A percentile compares a stretch with the other conserved stretches of the same genome.
These are phyloP conservation scores for Brachyptera putata DNA, from an alignment of 2,888 invertebrate genomes.

Conservation along the genomic window DNA sequence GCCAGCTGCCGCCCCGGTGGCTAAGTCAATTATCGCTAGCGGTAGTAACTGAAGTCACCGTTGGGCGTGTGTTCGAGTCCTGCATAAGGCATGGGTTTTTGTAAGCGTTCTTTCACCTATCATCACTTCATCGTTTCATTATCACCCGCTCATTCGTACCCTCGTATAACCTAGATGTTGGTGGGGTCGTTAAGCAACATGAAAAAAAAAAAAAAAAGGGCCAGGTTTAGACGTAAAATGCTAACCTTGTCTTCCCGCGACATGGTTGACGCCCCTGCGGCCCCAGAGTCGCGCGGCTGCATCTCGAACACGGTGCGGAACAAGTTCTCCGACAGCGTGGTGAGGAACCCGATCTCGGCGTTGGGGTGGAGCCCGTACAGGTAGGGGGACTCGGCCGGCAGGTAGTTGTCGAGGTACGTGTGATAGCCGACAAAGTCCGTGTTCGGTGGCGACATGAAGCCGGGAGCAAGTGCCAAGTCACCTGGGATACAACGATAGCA, in stretches of 20 bases:
- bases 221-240: no score
- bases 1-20: no score
- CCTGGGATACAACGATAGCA: background rate
- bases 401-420: slow-evolving; percentile 75
- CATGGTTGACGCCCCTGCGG: slow-evolving; percentile 61
- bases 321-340: slow-evolving; percentile 76
- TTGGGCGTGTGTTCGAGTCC: no score
- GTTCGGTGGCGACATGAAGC: slow-evolving; percentile 84
- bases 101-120: no score
- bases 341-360: slow-evolving; percentile 91
- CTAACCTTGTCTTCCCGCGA: slow-evolving; percentile 79
- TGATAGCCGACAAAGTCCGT: slow-evolving; percentile 85
- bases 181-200: no score
- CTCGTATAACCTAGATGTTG: no score
- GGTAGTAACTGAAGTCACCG: no score
- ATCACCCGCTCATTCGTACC: no score
- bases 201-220: no score
- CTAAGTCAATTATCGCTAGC: no score
- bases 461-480: slow-evolving; percentile 74
- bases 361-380: slow-evolving; percentile 92
- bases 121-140: no score
- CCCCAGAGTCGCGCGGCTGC: slow-evolving; percentile 79
- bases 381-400: slow-evolving; percentile 85
- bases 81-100: no score
- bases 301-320: slow-evolving; percentile 84